These are phyloP conservation scores for Carassius gibelio DNA, from an alignment of 2,113 vertebrate species.

Conservation along the genomic window DNA sequence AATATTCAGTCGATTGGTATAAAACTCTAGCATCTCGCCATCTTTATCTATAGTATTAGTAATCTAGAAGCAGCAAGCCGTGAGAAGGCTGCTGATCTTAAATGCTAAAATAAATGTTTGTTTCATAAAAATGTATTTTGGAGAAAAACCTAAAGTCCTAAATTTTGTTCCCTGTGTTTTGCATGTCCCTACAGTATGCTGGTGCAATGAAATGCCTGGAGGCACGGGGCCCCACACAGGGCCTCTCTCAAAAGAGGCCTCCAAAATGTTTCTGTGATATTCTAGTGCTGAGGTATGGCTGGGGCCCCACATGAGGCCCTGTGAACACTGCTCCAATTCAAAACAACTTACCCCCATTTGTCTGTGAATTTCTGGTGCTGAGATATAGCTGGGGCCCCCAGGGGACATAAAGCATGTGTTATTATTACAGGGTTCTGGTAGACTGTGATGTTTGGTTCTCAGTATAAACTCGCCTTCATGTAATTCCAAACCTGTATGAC, in stretches of 20 bases:
- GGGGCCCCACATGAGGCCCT: neutral
- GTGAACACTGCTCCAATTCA: conserved; percentile 1
- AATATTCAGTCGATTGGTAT: neutral
- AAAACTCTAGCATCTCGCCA: neutral
- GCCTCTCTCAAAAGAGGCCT: neutral
- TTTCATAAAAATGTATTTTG: neutral
- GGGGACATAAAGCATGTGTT: conserved; percentile 29
- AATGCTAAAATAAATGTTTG: neutral
- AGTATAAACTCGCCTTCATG: neutral
- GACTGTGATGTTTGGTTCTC: neutral
- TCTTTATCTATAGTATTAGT: neutral
- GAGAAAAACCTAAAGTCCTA: neutral
- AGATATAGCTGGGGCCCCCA: neutral
- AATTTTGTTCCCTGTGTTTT: neutral
- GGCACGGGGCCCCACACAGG: neutral
- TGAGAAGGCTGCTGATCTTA: neutral
- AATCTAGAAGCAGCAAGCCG: neutral
- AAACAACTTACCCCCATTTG: neutral
- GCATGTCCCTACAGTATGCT: neutral
- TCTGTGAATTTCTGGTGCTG: conserved; percentile 4
- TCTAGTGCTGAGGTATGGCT: conserved; percentile 8
- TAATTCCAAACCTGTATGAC: neutral
- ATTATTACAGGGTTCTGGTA: conserved; percentile 10
- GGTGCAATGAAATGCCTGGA: neutral
- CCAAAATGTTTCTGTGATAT: conserved; percentile 23